Evolutionary conservation across 1,140 invertebrate genomes (phyloP), one percentile per base, ranked within the genome.

Genomic region (Zaprionus capensis): DNA sequence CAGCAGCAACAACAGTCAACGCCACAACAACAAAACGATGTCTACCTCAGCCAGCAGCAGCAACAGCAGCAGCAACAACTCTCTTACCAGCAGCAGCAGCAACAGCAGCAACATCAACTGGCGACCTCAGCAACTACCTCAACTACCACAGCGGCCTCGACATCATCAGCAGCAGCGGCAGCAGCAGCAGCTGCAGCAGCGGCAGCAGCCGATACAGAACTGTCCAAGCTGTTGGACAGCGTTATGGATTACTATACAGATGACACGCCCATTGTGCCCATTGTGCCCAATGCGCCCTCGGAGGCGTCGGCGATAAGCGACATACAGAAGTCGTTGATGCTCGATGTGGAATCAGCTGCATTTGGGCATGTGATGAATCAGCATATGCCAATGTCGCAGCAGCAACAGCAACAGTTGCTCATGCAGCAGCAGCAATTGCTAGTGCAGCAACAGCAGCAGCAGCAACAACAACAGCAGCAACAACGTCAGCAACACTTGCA

Each of bases 321-420:
- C 11, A 99, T 99, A 86, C 97, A 98, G 84, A 96, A 97, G 92
- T 97, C 97, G 86, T 94, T 99, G 68, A 98, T 98, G 97, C 75
- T 85, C 7, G 96, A 96, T 81, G 96, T 94, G 81, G 96, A 95
- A 85, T 94, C 95, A 81, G 95, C 95, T 80, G 94, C 94, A 38
- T 94, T 94, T 79, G 95, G 95, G 59, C 96, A 96, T 92, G 94
- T 95, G 12, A 94, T 93, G 34, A 65, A 41, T 58, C 81, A 78
- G 64, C 88, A 81, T 15, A 26, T 79, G 55, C 61, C 81, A 46
- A 80, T 88, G 75, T 86, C 92, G 34, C 91, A 93, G 56, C 88
- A 93, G 72, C 93, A 93, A 56, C 76, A 79, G 11, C 70, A 79
- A 1, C 79, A 78, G n/a, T 92, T 94, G 71, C 91, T 94, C 20